Percentiles rank a stretch among this genome's conserved stretches.
These are phyloP conservation scores for Aphelenchoides bicaudatus DNA, from an alignment of 2,888 invertebrate species.

Conservation along the genomic window DNA sequence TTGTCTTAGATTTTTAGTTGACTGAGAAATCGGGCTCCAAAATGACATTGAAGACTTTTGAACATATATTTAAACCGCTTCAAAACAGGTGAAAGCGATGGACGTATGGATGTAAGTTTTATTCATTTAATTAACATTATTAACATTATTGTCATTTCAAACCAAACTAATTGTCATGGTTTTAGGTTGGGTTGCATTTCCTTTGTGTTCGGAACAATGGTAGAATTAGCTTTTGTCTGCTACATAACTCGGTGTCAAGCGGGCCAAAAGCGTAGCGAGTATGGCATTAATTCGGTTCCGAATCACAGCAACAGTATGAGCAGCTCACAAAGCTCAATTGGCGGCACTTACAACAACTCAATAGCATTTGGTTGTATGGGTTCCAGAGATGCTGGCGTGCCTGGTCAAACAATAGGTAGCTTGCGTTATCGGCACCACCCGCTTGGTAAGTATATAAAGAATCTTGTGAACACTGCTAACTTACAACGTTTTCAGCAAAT, in stretches of 20 bases:
- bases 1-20: no score
- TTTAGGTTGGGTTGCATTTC: conserved; percentile 54
- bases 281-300: background rate
- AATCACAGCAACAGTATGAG: conserved; percentile 4
- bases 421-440: conserved; percentile 13
- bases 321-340: conserved; percentile 12
- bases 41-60: no score
- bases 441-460: background rate
- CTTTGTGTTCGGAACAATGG: conserved; percentile 60
- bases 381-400: background rate
- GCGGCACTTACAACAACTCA: background rate
- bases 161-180: background rate
- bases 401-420: conserved; percentile 5
- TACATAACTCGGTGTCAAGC: conserved; percentile 58
- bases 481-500: no score
- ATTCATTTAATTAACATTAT: background rate
- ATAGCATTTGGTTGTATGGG: conserved; percentile 14
- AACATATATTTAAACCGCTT: no score
- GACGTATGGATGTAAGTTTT: conserved; percentile 60
- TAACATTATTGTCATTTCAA: conserved; percentile 5
- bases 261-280: conserved; percentile 18
- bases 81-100: conserved; percentile 55
- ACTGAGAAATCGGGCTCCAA: no score
- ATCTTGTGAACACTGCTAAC: no score
- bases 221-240: conserved; percentile 59